These are phyloP conservation scores for Callocephalon fimbriatum DNA, from an alignment of 2,113 vertebrate genomes.

Conservation along the genomic window DNA sequence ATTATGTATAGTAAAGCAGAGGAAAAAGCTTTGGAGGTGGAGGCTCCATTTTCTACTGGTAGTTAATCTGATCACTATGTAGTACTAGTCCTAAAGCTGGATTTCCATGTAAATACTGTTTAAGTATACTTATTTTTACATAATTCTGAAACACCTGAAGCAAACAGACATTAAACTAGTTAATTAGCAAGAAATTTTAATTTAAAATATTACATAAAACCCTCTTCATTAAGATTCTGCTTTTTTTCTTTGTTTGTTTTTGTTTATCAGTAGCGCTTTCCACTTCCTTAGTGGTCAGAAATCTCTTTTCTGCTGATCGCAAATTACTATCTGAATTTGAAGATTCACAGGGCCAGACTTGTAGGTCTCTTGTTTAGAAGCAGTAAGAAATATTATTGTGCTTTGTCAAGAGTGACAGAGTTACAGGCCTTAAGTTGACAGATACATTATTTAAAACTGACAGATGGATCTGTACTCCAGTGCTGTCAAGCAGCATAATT, in stretches of 20 bases:
- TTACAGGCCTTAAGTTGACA: conserved; percentile 37
- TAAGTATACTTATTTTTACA: not conserved
- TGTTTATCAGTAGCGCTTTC: not conserved
- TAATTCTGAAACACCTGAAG: not conserved
- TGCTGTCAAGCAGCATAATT: conserved; percentile 19
- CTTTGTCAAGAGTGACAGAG: conserved; percentile 40
- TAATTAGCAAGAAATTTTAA: not conserved
- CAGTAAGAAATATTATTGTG: conserved; percentile 36
- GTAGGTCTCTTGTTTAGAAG: conserved; percentile 18
- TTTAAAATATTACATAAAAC: not conserved
- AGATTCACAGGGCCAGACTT: conserved; percentile 41
- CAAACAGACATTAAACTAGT: not conserved
- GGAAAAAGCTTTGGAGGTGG: rapidly evolving
- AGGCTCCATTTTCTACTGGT: rapidly evolving
- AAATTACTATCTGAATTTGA: not conserved
- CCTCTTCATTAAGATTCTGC: not conserved
- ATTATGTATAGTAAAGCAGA: not conserved
- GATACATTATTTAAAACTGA: conserved; percentile 56
- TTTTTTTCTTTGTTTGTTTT: not conserved
- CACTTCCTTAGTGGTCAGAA: not conserved
- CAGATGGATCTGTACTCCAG: conserved; percentile 21
- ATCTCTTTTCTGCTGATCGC: not conserved
- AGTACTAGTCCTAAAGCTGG: not conserved
- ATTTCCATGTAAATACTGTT: not conserved
- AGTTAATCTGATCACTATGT: not conserved